Conservation (phyloP, 2,797 vertebrate genomes). For the Neosalanx taihuensis region DNA sequence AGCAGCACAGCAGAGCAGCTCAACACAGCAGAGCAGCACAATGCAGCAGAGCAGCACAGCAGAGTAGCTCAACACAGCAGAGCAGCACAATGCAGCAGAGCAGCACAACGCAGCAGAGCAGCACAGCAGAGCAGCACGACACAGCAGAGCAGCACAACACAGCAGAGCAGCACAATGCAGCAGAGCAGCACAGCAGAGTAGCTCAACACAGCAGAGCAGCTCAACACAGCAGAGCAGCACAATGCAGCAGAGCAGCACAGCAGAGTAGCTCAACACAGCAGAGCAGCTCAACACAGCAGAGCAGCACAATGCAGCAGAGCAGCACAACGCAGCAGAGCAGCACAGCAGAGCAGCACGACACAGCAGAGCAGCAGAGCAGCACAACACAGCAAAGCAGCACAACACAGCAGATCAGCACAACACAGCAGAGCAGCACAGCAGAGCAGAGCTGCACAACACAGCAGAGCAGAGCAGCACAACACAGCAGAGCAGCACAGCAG, state of each 20-base stretch:
- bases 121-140: neutral
- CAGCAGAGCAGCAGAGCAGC: neutral
- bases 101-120: neutral
- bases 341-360: neutral
- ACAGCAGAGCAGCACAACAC: too few species aligned
- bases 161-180: neutral
- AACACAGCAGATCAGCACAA: too few species aligned
- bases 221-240: too few species aligned
- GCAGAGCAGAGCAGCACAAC: too few species aligned
- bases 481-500: neutral
- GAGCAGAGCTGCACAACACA: too few species aligned
- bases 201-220: too few species aligned
- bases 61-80: too few species aligned
- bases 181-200: neutral
- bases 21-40: too few species aligned
- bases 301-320: neutral
- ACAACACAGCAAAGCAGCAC: neutral
- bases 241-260: neutral
- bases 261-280: too few species aligned
- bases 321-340: neutral
- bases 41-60: neutral
- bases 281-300: too few species aligned
- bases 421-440: neutral
- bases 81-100: neutral
- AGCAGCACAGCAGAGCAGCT: too few species aligned